phyloP scores from a whole-genome alignment of 2,113 vertebrate species.

The Clupea harengus region DNA sequence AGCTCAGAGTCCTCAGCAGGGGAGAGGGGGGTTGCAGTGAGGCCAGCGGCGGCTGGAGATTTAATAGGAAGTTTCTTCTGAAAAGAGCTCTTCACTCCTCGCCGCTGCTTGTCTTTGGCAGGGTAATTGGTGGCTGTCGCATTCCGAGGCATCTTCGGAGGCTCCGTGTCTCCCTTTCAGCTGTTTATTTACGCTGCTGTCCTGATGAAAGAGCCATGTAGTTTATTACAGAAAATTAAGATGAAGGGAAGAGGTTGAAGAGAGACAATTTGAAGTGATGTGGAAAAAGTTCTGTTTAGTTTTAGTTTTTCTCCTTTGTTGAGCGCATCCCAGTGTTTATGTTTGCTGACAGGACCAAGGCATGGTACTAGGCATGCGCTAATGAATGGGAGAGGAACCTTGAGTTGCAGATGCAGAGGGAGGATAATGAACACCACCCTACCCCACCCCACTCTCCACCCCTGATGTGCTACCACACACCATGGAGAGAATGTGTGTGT shows the following conservation, averaged over 20 bases:
- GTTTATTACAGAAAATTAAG: background rate
- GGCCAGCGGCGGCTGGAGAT: background rate
- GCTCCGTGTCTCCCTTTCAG: background rate
- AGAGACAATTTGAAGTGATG: background rate
- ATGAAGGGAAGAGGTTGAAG: background rate
- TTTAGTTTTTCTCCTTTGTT: background rate
- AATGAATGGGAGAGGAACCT: background rate
- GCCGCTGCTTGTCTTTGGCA: background rate
- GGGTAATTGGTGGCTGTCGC: slow-evolving; percentile 8
- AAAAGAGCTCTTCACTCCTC: background rate
- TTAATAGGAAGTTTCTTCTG: slow-evolving; percentile 8
- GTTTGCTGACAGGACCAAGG: background rate
- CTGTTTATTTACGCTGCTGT: background rate
- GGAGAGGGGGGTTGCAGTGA: background rate
- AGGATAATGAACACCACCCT: background rate
- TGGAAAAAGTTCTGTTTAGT: no score
- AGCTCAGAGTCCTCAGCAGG: background rate
- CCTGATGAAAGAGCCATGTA: background rate
- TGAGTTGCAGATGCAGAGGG: background rate
- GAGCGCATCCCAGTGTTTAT: background rate
- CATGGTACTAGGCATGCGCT: background rate
- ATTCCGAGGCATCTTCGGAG: background rate
- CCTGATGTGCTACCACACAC: background rate
- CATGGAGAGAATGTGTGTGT: no score
- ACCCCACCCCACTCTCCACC: background rate